phyloP scores from a whole-genome alignment of 1,140 invertebrate genomes.

The Drosophila neocordata region DNA sequence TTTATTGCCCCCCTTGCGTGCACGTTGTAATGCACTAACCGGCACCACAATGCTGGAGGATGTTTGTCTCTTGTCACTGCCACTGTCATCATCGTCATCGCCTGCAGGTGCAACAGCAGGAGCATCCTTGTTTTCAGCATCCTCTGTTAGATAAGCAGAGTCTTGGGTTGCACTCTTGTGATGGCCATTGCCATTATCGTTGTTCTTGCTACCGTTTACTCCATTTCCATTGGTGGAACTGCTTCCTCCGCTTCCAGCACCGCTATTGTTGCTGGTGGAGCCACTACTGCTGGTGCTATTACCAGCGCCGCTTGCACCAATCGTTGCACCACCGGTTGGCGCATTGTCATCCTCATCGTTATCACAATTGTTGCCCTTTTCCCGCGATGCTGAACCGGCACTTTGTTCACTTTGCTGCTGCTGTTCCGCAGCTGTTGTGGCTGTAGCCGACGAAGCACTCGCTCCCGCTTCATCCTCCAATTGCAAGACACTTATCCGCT shows the following conservation, averaged over 20 bases:
- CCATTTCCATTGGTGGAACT: conserved; percentile 62
- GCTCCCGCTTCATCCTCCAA: conserved; percentile 83
- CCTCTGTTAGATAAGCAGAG: conserved; percentile 18
- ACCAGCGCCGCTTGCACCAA: conserved; percentile 22
- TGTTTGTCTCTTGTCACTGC: conserved; percentile 39
- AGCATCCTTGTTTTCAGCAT: conserved; percentile 24
- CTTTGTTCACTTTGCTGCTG: conserved; percentile 46
- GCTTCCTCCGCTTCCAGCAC: conserved; percentile 28
- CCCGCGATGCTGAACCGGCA: conserved; percentile 46
- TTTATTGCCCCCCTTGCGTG: conserved; percentile 70
- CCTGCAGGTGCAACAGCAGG: conserved; percentile 27
- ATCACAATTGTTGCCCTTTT: conserved; percentile 78
- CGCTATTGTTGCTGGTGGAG: conserved; percentile 28
- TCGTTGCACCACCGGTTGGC: conserved; percentile 48
- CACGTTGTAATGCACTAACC: conserved; percentile 55
- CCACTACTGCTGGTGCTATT: conserved; percentile 10
- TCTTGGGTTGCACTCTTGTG: conserved; percentile 44
- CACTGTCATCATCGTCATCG: conserved; percentile 56
- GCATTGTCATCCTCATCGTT: conserved; percentile 75
- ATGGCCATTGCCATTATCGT: conserved; percentile 33
- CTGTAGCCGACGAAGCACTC: conserved; percentile 46
- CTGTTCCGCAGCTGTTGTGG: conserved; percentile 10
- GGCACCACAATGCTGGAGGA: background rate
- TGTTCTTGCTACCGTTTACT: conserved; percentile 54
- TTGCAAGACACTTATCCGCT: conserved; percentile 89